Evolutionary conservation across 1,140 invertebrate species (phyloP), one percentile per base, ranked within the genome.

Genomic region (Sinella curviseta): DNA sequence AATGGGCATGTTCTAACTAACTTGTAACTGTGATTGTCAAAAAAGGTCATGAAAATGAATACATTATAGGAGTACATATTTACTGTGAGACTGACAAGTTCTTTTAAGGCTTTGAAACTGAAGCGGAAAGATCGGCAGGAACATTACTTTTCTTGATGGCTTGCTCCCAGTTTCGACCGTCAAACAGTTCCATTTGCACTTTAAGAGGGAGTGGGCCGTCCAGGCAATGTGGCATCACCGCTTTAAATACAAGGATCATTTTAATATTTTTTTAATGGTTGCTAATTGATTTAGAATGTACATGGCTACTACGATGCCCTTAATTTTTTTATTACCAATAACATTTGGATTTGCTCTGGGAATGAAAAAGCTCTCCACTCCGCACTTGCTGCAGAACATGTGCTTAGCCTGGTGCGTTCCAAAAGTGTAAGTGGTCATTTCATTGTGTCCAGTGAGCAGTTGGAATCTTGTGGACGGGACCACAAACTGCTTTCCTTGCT

Each of bases 351-450:
- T 89, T 4, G 88, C 88, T 35, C 88, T 83, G 4, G 89, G 89
- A 75, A 85, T 85, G 82, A 89, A 89, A 83, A 89, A 90, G 82
- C 88, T 87, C 81, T 89, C 88, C 0, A 90, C 88, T 3, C 89
- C 89, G 84, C 89, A 90, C 24, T 79, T 87, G 74, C 85, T 87
- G 83, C 89, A 90, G 83, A 90, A 90, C 24, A 79, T 87, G 82
- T 90, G 89, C 77, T 89, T 88, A 1, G 89, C 89, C 54, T 83
- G 33, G 67, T 87, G 85, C 4, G 88, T 89, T 82, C 89, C 89
- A 80, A 89, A 90, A 33, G 87, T 87, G 83, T 90, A 90, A 8
- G 86, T 87, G 24, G 86, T 87, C 28, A 90, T 79, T 77, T 85
- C 83, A 70, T 89, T 87, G 48, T 85, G 85, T 20, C 89, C 89